Percentiles rank a stretch among this genome's conserved stretches.
Evolutionary conservation across 2,797 vertebrate genomes (phyloP).

Genomic region (Anas flavirostris): DNA sequence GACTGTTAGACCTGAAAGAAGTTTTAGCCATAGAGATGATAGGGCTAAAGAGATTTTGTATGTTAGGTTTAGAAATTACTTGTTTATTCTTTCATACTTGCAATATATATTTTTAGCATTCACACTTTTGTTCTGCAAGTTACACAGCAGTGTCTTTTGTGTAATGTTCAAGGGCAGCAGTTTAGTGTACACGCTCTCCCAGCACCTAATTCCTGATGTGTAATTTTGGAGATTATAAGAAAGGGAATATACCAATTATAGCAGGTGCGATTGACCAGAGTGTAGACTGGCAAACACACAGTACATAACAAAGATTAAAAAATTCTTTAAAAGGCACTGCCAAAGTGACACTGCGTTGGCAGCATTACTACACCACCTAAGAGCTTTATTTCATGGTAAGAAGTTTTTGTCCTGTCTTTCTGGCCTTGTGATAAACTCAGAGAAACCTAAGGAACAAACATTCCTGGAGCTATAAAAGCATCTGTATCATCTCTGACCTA

Average conservation of each 20-base stretch:
- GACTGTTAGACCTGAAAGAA: background rate
- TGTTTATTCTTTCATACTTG: background rate
- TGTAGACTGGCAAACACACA: background rate
- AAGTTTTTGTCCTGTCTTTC: background rate
- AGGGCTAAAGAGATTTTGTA: background rate
- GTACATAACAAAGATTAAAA: background rate
- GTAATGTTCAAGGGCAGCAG: background rate
- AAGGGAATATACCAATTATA: background rate
- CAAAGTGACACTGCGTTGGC: background rate
- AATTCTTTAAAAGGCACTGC: background rate
- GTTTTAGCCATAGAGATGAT: background rate
- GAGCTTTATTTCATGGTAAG: background rate
- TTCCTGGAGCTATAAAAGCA: background rate
- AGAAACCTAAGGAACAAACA: background rate
- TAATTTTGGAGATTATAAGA: background rate
- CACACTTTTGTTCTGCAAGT: background rate
- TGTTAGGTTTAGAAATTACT: background rate
- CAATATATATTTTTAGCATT: background rate
- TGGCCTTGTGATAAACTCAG: background rate
- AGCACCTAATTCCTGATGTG: background rate
- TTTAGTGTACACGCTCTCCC: background rate
- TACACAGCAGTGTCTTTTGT: background rate
- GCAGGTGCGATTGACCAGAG: background rate
- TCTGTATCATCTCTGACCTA: background rate
- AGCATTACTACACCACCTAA: background rate